A percentile compares a stretch with the other conserved stretches of the same genome.
Conservation (phyloP, 2,888 invertebrate species). For the Athalia cordata region DNA sequence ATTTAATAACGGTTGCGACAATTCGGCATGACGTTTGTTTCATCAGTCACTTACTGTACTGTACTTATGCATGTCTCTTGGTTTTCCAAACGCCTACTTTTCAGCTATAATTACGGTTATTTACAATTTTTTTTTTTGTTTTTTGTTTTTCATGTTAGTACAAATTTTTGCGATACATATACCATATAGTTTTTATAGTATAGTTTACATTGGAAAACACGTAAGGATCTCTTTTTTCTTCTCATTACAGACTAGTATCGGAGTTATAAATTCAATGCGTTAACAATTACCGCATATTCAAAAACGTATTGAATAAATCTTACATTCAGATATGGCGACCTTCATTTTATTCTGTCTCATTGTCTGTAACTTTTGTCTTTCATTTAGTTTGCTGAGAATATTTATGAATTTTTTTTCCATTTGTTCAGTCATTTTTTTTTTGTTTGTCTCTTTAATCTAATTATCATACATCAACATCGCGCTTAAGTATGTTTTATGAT, state of each 20-base stretch:
- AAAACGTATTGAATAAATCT: conserved; percentile 18
- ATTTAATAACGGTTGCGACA: conserved; percentile 34
- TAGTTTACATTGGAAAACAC: conserved; percentile 25
- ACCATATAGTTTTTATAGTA: conserved; percentile 29
- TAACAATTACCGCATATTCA: conserved; percentile 6
- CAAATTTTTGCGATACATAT: conserved; percentile 27
- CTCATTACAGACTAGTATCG: conserved; percentile 1
- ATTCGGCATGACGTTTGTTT: conserved; percentile 5
- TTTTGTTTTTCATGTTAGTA: conserved; percentile 15
- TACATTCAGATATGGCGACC: conserved; percentile 32
- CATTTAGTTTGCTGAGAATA: neutral
- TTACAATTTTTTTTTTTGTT: conserved; percentile 10
- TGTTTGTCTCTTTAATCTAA: neutral
- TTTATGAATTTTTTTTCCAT: neutral
- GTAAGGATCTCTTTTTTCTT: conserved; percentile 10
- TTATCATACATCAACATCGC: conserved; percentile 22
- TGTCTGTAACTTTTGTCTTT: conserved; percentile 12
- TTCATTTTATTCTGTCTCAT: conserved; percentile 6
- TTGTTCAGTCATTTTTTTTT: conserved; percentile 22
- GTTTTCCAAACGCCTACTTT: conserved; percentile 7
- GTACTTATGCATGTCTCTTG: conserved; percentile 1
- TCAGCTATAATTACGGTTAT: conserved; percentile 27
- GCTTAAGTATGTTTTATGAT: neutral
- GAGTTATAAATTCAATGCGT: conserved; percentile 26
- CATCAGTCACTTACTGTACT: neutral